These are phyloP conservation scores for Phainopepla nitens DNA, from an alignment of 2,113 vertebrate species.

Conservation along the genomic window DNA sequence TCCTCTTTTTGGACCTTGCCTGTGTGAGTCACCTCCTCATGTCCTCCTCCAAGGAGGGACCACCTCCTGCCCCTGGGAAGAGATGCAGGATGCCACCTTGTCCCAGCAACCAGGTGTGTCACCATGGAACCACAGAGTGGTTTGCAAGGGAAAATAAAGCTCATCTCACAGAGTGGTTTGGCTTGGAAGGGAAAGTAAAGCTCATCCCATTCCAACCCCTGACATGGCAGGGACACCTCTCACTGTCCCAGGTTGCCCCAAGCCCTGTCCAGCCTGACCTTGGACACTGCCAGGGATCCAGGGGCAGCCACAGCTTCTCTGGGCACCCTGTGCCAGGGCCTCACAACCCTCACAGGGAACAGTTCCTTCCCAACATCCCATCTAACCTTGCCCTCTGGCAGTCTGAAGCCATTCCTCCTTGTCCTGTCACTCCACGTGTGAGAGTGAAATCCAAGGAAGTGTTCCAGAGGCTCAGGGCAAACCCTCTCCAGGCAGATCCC, in stretches of 20 bases:
- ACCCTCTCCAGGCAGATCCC: neutral
- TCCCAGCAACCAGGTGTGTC: rapidly evolving
- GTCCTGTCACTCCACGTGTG: neutral
- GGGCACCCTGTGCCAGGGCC: rapidly evolving
- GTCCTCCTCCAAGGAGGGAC: neutral
- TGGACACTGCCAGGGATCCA: neutral
- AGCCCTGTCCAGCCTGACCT: rapidly evolving
- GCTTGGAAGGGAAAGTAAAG: neutral
- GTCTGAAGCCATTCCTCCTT: neutral
- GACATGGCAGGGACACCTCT: neutral
- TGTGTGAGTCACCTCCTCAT: rapidly evolving
- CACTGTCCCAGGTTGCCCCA: rapidly evolving
- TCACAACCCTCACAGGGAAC: rapidly evolving
- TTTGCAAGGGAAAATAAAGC: neutral
- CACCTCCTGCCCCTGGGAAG: neutral
- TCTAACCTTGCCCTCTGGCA: rapidly evolving
- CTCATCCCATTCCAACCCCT: neutral
- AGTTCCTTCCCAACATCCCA: neutral
- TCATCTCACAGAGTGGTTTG: no score
- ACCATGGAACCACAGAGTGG: neutral
- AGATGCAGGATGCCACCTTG: neutral
- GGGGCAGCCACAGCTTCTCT: neutral
- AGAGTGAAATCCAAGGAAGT: neutral
- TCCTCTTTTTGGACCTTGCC: neutral
- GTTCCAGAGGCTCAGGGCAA: neutral